A percentile compares a stretch with the other conserved stretches of the same genome.
Evolutionary conservation across 2,113 vertebrate genomes (phyloP).

Genomic region (Microtus pennsylvanicus): DNA sequence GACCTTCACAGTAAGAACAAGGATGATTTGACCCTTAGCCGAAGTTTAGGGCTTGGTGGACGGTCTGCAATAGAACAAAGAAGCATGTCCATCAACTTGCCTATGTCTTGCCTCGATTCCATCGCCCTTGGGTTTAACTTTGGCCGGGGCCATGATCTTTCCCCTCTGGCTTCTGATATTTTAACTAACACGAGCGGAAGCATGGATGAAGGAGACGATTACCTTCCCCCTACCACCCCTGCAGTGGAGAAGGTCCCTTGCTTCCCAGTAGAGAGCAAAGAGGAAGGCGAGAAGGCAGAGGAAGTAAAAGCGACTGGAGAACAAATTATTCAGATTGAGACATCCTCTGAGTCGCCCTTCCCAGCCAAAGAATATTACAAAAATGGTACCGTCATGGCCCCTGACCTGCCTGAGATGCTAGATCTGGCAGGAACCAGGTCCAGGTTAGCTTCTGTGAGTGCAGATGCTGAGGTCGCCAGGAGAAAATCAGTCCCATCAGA

Average conservation of each 20-base stretch:
- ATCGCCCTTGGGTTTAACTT: constrained; percentile 94
- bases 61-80: constrained; percentile 97
- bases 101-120: constrained; percentile 94
- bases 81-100: constrained; percentile 98
- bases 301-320: constrained; percentile 76
- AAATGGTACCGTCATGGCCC: constrained; percentile 94
- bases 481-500: constrained; percentile 92
- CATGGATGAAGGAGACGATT: constrained; percentile 96
- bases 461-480: constrained; percentile 90
- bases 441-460: constrained; percentile 92
- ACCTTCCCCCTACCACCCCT: constrained; percentile 95
- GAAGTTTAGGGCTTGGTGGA: constrained; percentile 90
- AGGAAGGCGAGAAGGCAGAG: constrained; percentile 77
- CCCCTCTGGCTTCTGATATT: constrained; percentile 97
- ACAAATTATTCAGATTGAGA: constrained; percentile 87
- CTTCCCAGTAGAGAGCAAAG: constrained; percentile 90
- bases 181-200: constrained; percentile 97
- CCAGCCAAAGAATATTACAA: constrained; percentile 91
- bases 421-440: constrained; percentile 95
- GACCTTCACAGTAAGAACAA: constrained; percentile 92
- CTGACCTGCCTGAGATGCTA: constrained; percentile 98
- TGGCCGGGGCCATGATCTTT: constrained; percentile 92
- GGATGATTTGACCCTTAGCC: constrained; percentile 96
- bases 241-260: constrained; percentile 91
- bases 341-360: constrained; percentile 90